Evolutionary conservation across 2,797 vertebrate genomes (phyloP), one percentile per base, ranked within the genome.

Genomic region (Gila robusta): DNA sequence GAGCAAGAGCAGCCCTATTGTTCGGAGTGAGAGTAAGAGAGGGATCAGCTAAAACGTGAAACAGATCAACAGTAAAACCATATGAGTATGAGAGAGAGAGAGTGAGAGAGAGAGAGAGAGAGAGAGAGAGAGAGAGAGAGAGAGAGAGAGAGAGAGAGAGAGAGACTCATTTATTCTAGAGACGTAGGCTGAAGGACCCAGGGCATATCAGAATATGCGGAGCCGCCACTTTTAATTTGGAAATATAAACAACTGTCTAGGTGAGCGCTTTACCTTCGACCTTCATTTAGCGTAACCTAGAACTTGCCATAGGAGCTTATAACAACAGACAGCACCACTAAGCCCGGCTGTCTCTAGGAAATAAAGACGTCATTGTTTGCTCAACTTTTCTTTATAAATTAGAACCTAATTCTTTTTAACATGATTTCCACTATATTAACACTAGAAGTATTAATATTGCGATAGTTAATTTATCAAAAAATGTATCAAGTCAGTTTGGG

Each of bases 241-340:
- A 89, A 86, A 88, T 66, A 80, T 90, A 88, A 89, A 90, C 86
- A 90, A 84, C 84, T 86, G 82, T 87, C 84, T 86, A 81, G 79
- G 79, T 32, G 59, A 86, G 73, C 2, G 23, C 28, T 86, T 70
- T 62, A 79, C 77, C 70, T 89, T 81, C 81, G 82, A 88, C 88
- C 88, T 87, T 90, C 87, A 87, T 87, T 88, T 85, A 85, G 87
- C 32, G 21, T 64, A 81, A 82, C 79, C 76, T 67, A 21, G 52
- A 87, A 89, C 82, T 83, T 82, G 77, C 62, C 81, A 39, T 74
- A 56, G 49, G 37, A 19, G 49, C 76, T 81, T 84, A 88, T 87
- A 82, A 87, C 84, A 82, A 41, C n/a, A 73, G 83, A 83, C 77
- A 54, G 79, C 32, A 74, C 35, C 7, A 4, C 74, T 74, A 70